Evolutionary conservation across 2,113 vertebrate species (phyloP).

Genomic region (Taurulus bubalis): DNA sequence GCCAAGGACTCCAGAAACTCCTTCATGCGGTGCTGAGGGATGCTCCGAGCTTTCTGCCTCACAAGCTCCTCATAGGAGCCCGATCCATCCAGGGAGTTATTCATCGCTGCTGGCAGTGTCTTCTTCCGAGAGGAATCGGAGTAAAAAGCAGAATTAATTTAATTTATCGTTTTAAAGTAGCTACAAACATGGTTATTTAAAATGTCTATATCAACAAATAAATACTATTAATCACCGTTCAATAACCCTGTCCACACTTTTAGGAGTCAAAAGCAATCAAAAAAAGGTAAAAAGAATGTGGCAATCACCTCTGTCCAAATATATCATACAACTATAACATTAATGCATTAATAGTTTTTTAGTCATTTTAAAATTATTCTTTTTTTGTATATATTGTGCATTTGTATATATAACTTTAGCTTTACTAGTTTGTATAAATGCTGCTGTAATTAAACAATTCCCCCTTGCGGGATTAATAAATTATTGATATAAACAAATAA

Average conservation of each 20-base stretch:
- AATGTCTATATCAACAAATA: background rate
- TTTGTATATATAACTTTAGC: too few species aligned
- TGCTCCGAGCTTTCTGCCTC: conserved; percentile 95
- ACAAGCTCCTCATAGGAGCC: conserved; percentile 98
- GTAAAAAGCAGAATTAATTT: background rate
- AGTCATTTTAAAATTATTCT: too few species aligned
- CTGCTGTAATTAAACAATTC: too few species aligned
- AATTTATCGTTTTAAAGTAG: background rate
- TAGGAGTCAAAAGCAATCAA: background rate
- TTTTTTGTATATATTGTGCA: too few species aligned
- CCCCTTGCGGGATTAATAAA: too few species aligned
- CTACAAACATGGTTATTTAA: background rate
- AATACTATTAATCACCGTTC: background rate
- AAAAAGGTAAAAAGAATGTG: too few species aligned
- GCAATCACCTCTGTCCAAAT: too few species aligned
- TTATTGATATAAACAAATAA: background rate
- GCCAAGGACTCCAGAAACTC: conserved; percentile 98
- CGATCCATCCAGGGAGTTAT: conserved; percentile 78
- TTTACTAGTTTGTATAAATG: too few species aligned
- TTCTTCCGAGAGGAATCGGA: conserved; percentile 20
- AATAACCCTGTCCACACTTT: background rate
- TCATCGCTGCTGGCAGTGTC: conserved; percentile 62
- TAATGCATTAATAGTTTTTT: too few species aligned
- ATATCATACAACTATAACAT: too few species aligned
- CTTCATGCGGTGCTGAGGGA: conserved; percentile 99